A percentile compares a stretch with the other conserved stretches of the same genome.
phyloP scores from a whole-genome alignment of 2,797 vertebrate genomes.

The Enteromius anoplus region DNA sequence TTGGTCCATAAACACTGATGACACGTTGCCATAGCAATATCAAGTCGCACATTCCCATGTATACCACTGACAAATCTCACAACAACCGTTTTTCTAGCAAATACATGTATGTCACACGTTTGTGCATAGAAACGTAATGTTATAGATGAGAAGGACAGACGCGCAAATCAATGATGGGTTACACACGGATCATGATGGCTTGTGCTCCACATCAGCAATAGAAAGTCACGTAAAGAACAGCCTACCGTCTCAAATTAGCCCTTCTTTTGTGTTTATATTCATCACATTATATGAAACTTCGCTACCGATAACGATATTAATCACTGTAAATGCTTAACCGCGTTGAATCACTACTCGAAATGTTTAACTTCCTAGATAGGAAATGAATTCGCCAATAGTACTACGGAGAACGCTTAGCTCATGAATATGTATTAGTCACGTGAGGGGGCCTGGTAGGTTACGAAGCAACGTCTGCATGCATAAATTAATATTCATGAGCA shows the following conservation, averaged over 20 bases:
- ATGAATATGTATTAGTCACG: slow-evolving; percentile 38
- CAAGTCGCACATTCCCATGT: not conserved
- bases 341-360: slow-evolving; percentile 7
- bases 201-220: slow-evolving; percentile 26
- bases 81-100: not conserved
- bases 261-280: slow-evolving; percentile 16
- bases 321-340: not conserved
- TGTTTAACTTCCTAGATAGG: slow-evolving; percentile 25
- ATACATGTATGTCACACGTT: not conserved
- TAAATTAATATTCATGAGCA: slow-evolving; percentile 7
- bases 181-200: not conserved
- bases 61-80: not conserved
- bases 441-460: not conserved
- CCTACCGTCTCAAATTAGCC: slow-evolving; percentile 45
- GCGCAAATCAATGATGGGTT: not conserved
- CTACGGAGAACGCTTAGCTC: not conserved
- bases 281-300: slow-evolving; percentile 10
- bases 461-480: not conserved
- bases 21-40: slow-evolving; percentile 38
- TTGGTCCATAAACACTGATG: slow-evolving; percentile 3
- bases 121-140: not conserved
- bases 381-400: slow-evolving; percentile 17
- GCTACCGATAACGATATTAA: not conserved
- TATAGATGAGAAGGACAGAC: slow-evolving; percentile 1
- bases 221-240: slow-evolving; percentile 16